Conservation (phyloP, 2,888 invertebrate genomes). For the Sphaerolaimus hirsutus region DNA sequence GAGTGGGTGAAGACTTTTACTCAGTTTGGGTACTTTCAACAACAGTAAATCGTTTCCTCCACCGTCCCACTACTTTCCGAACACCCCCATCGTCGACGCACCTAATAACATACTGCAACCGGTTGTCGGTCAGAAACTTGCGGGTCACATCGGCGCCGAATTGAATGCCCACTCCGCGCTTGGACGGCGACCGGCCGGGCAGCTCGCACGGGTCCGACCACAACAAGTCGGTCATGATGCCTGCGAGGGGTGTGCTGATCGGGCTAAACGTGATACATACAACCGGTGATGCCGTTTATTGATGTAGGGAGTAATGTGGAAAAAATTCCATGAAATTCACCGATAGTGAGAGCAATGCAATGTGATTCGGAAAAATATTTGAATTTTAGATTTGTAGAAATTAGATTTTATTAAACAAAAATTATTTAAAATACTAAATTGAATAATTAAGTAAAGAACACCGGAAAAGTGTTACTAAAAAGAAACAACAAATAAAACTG, state of each 20-base stretch:
- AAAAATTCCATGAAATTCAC: too few species aligned
- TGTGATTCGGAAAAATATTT: too few species aligned
- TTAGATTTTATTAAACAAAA: too few species aligned
- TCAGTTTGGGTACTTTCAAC: too few species aligned
- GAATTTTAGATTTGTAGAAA: too few species aligned
- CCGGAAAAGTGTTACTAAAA: background rate
- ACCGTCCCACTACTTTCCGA: background rate
- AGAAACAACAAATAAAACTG: background rate
- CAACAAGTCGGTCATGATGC: constrained; percentile 83
- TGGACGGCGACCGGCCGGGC: constrained; percentile 64
- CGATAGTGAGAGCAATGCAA: too few species aligned
- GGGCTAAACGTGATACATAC: too few species aligned
- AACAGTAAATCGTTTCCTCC: too few species aligned
- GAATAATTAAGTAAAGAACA: background rate
- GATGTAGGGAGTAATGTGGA: too few species aligned
- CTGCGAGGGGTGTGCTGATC: constrained; percentile 27
- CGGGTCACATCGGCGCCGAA: constrained; percentile 91
- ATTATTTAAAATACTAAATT: constrained; percentile 1
- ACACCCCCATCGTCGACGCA: constrained; percentile 1
- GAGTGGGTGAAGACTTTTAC: too few species aligned
- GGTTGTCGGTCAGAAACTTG: constrained; percentile 55
- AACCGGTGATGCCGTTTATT: too few species aligned
- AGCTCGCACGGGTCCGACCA: constrained; percentile 95
- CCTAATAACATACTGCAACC: constrained; percentile 63
- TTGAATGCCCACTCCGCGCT: constrained; percentile 89